Conservation (phyloP, 2,888 invertebrate genomes). For the Nymphalis polychloros region DNA sequence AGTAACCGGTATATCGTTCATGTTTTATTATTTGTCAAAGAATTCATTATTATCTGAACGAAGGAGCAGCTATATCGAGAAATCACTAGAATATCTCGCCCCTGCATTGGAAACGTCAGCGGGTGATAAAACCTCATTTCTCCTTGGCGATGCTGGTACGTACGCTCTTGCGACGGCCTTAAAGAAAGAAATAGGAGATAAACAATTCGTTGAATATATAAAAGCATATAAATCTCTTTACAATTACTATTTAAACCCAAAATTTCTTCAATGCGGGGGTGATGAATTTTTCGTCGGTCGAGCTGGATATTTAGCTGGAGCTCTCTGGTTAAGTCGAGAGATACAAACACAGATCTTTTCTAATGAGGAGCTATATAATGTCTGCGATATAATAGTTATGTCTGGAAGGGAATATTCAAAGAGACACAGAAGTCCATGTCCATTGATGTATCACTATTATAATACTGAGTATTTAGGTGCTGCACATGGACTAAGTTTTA, state of each 20-base stretch:
- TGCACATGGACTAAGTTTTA: slow-evolving; percentile 82
- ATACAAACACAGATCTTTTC: slow-evolving; percentile 69
- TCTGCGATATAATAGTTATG: slow-evolving; percentile 86
- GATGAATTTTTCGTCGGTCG: slow-evolving; percentile 94
- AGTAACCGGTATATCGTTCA: slow-evolving; percentile 86
- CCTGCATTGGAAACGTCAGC: slow-evolving; percentile 82
- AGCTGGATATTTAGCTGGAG: slow-evolving; percentile 90
- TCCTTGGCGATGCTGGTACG: slow-evolving; percentile 90
- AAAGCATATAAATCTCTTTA: slow-evolving; percentile 68
- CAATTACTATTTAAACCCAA: slow-evolving; percentile 58
- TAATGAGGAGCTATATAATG: slow-evolving; percentile 77
- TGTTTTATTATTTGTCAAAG: slow-evolving; percentile 86
- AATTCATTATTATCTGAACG: slow-evolving; percentile 73
- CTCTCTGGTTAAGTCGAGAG: slow-evolving; percentile 86
- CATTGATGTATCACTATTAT: slow-evolving; percentile 91
- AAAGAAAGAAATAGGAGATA: slow-evolving; percentile 76
- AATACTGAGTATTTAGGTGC: slow-evolving; percentile 87
- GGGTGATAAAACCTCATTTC: slow-evolving; percentile 85
- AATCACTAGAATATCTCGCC: slow-evolving; percentile 83
- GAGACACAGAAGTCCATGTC: slow-evolving; percentile 80
- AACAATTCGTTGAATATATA: slow-evolving; percentile 56
- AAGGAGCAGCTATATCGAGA: slow-evolving; percentile 76
- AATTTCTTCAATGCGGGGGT: slow-evolving; percentile 85
- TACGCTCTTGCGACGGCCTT: slow-evolving; percentile 87
- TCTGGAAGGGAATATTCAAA: slow-evolving; percentile 87